Evolutionary conservation across 2,113 vertebrate species (phyloP).

Genomic region (Scartelaos histophorus): DNA sequence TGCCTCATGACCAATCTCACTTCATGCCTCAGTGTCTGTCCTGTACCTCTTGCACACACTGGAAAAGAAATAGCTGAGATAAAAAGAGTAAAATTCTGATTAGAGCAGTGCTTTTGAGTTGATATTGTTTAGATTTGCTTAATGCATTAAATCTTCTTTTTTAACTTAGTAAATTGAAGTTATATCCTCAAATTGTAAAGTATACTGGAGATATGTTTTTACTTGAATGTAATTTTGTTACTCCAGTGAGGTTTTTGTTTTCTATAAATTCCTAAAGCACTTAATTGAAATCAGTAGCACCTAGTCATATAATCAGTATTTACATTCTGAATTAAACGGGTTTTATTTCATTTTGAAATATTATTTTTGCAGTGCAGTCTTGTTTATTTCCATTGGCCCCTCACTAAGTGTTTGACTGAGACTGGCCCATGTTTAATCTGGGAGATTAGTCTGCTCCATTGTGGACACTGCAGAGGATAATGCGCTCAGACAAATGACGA

Average conservation of each 20-base stretch:
- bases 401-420: constrained; percentile 11
- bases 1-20: neutral
- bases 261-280: too few relatives aligned
- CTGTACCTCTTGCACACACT: neutral
- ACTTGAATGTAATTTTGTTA: neutral
- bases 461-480: constrained; percentile 50
- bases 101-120: neutral
- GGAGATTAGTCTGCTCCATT: constrained; percentile 52
- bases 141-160: neutral
- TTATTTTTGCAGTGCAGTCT: neutral
- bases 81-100: neutral
- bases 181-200: too few relatives aligned
- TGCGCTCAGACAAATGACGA: constrained; percentile 24
- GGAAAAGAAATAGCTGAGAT: neutral
- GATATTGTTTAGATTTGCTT: neutral
- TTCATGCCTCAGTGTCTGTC: neutral
- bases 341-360: neutral
- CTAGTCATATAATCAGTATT: too few relatives aligned
- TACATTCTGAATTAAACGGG: neutral
- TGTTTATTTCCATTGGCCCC: constrained; percentile 8
- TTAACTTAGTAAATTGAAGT: neutral
- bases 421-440: constrained; percentile 52
- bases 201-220: too few relatives aligned
- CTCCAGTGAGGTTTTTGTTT: neutral
- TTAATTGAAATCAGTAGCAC: too few relatives aligned